These are phyloP conservation scores for Engystomops pustulosus DNA, from an alignment of 2,113 vertebrate species.

Conservation along the genomic window DNA sequence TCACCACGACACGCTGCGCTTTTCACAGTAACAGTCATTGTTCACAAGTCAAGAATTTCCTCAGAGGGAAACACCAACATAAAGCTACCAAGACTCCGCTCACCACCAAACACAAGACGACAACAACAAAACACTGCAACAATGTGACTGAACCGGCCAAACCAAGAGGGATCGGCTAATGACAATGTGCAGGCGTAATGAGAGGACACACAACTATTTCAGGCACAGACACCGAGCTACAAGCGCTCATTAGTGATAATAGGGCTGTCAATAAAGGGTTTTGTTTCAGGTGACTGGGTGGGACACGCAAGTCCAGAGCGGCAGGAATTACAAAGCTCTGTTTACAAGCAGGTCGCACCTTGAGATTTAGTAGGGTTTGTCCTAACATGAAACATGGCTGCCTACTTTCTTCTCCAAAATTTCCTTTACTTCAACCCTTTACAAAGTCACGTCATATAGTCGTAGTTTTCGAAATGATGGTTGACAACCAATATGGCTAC, in stretches of 20 bases:
- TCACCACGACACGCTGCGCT: no score
- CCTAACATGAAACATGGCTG: background rate
- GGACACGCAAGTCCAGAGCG: background rate
- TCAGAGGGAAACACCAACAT: background rate
- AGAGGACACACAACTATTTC: background rate
- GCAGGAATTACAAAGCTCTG: background rate
- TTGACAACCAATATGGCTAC: no score
- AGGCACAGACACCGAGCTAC: slow-evolving; percentile 1
- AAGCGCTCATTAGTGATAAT: slow-evolving; percentile 44
- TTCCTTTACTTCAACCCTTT: no score
- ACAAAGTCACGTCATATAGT: no score
- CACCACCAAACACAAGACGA: slow-evolving; percentile 18
- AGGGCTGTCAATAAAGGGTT: slow-evolving; percentile 28
- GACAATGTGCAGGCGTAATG: slow-evolving; percentile 16
- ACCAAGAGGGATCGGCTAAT: slow-evolving; percentile 9
- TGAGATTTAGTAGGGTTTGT: background rate
- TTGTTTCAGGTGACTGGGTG: slow-evolving; percentile 17
- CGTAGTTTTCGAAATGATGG: no score
- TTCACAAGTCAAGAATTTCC: background rate
- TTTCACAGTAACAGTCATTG: background rate
- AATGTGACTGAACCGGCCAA: slow-evolving; percentile 48
- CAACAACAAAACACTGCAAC: slow-evolving; percentile 31
- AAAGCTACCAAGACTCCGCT: background rate
- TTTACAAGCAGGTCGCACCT: background rate
- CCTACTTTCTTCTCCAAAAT: background rate